Evolutionary conservation across 2,797 vertebrate genomes (phyloP).

Genomic region (Aotus griseimembra): DNA sequence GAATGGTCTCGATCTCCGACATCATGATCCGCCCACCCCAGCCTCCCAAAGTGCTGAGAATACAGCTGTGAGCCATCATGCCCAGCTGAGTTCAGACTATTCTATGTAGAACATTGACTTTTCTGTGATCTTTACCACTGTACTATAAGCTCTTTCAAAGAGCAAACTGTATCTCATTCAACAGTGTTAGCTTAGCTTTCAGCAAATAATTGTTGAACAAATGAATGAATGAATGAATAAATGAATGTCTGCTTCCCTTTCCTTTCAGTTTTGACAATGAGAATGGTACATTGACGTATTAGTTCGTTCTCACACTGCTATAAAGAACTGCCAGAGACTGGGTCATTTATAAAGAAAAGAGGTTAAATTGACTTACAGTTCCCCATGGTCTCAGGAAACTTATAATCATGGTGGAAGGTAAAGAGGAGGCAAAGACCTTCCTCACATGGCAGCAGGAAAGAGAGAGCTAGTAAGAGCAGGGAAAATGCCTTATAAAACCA

Average conservation of each 20-base stretch:
- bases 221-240: background rate
- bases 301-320: background rate
- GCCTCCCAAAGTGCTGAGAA: no score
- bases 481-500: background rate
- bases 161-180: background rate
- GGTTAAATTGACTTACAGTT: background rate
- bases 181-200: background rate
- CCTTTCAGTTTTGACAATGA: constrained; percentile 38
- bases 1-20: no score
- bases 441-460: background rate
- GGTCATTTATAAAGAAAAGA: background rate
- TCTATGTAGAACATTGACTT: background rate
- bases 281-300: background rate
- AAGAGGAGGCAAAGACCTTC: background rate
- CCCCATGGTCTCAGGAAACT: background rate
- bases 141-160: background rate
- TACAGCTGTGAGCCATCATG: no score
- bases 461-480: background rate
- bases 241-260: background rate
- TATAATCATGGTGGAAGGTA: background rate
- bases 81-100: background rate
- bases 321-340: background rate
- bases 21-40: no score
- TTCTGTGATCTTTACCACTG: background rate
- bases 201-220: background rate